phyloP scores from a whole-genome alignment of 2,797 vertebrate genomes.

The Channa striata region DNA sequence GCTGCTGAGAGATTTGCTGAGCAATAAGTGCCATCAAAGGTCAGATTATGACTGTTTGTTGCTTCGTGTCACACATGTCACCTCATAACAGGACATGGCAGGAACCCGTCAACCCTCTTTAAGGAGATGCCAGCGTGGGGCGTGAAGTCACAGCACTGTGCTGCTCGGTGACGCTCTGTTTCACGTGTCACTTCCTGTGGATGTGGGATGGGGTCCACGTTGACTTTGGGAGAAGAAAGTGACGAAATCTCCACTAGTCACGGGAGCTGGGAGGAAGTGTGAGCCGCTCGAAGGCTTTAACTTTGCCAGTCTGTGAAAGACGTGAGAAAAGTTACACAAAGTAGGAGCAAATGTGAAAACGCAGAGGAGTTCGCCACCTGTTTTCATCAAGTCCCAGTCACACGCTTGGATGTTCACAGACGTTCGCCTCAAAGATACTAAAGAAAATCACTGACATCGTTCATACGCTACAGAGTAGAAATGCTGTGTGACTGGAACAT shows the following conservation, averaged over 20 bases:
- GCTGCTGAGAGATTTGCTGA: constrained; percentile 7
- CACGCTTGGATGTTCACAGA: too few species aligned
- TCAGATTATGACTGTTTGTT: constrained; percentile 53
- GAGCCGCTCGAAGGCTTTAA: constrained; percentile 2
- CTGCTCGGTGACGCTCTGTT: constrained; percentile 37
- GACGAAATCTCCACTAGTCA: constrained; percentile 41
- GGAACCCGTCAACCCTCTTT: constrained; percentile 28
- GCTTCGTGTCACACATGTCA: constrained; percentile 35
- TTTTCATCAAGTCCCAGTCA: too few species aligned
- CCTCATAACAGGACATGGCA: constrained; percentile 53
- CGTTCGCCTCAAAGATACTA: neutral
- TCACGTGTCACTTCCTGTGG: constrained; percentile 26
- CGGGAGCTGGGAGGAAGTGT: constrained; percentile 37
- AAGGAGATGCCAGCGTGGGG: neutral
- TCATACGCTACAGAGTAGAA: too few species aligned
- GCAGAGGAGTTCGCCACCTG: neutral
- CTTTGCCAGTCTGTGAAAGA: neutral
- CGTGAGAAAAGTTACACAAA: constrained; percentile 13
- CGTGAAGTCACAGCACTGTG: constrained; percentile 27
- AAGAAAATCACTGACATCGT: neutral
- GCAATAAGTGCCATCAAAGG: constrained; percentile 32
- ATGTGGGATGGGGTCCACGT: neutral
- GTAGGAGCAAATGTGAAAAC: neutral
- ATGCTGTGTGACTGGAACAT: too few species aligned
- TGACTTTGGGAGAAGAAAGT: constrained; percentile 16